Conservation (phyloP, 2,113 vertebrate species). For the Uropsilus gracilis region DNA sequence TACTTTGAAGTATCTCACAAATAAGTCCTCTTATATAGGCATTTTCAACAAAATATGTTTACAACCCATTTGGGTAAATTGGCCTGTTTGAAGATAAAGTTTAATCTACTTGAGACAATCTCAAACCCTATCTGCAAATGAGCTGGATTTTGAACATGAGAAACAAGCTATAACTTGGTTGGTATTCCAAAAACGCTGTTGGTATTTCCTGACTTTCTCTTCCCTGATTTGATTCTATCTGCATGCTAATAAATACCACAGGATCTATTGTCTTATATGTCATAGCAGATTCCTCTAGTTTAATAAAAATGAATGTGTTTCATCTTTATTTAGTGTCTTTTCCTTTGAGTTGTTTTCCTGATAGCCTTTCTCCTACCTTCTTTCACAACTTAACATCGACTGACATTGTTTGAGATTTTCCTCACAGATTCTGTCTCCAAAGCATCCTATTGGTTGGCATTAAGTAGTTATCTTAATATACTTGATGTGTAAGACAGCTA, state of each 20-base stretch:
- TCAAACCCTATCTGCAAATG: background rate
- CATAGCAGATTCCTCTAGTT: background rate
- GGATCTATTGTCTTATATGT: conserved; percentile 1
- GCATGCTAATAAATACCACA: background rate
- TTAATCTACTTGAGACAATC: background rate
- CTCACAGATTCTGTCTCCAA: background rate
- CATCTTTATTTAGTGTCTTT: background rate
- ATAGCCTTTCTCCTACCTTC: background rate
- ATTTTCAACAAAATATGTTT: background rate
- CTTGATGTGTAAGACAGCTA: background rate
- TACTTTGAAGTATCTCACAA: background rate
- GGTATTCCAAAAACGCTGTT: background rate
- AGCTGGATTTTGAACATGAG: background rate
- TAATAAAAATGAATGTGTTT: background rate
- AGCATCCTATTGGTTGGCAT: background rate
- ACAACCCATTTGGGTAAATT: background rate
- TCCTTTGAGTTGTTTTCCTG: background rate
- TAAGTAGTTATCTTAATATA: background rate
- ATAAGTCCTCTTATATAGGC: background rate
- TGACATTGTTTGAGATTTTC: background rate
- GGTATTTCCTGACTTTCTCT: background rate
- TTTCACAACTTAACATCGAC: background rate
- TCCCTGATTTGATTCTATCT: background rate
- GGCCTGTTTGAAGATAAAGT: background rate
- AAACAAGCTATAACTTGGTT: background rate